Conservation (phyloP, 1,140 invertebrate genomes). For the Bradynema listronoti region DNA sequence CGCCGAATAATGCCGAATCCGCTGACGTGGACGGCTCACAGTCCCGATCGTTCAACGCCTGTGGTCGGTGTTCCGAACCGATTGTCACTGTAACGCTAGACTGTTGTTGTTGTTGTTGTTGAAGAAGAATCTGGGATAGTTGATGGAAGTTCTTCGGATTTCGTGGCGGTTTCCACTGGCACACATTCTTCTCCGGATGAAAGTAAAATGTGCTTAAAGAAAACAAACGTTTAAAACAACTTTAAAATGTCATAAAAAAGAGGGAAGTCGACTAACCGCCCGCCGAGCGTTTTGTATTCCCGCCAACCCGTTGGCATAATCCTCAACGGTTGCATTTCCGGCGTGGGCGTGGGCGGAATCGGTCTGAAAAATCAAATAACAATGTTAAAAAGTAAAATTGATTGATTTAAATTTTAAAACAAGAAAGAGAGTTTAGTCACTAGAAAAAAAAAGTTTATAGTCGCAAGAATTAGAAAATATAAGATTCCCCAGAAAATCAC, state of each 20-base stretch:
- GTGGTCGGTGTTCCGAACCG: too few relatives aligned
- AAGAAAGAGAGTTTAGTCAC: too few relatives aligned
- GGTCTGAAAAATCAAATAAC: constrained; percentile 10
- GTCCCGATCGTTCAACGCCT: too few relatives aligned
- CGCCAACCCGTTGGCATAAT: constrained; percentile 37
- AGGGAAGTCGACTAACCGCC: constrained; percentile 23
- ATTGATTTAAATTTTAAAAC: too few relatives aligned
- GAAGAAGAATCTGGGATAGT: too few relatives aligned
- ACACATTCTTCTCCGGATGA: constrained; percentile 24
- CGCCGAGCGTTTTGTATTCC: constrained; percentile 44
- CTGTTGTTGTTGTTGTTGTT: constrained; percentile 5
- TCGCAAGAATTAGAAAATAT: too few relatives aligned
- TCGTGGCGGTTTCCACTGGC: constrained; percentile 44
- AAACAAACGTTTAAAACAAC: too few relatives aligned
- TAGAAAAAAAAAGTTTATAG: too few relatives aligned
- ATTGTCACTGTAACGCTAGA: too few relatives aligned
- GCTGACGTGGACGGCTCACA: constrained; percentile 15
- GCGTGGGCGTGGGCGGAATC: constrained; percentile 20
- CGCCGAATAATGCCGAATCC: constrained; percentile 10
- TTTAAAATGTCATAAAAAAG: neutral
- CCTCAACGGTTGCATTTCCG: constrained; percentile 7
- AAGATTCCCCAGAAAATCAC: too few relatives aligned
- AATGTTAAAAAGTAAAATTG: too few relatives aligned
- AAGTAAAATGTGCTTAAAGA: constrained; percentile 25
- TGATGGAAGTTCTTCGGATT: constrained; percentile 13